These are phyloP conservation scores for Lepidostoma basale DNA, from an alignment of 1,140 invertebrate species.

Conservation along the genomic window DNA sequence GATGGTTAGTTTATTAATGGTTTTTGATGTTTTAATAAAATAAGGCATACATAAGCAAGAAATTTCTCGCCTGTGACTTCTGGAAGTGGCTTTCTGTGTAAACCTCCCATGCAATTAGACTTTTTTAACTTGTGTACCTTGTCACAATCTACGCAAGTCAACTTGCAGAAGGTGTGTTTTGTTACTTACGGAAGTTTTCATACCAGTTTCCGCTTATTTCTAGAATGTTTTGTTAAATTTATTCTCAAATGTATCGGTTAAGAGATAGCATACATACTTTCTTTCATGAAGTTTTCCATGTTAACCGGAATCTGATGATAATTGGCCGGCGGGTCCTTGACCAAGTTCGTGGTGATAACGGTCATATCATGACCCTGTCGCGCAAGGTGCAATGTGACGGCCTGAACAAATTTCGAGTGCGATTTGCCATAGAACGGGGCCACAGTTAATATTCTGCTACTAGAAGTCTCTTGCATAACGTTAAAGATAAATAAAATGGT, in stretches of 20 bases:
- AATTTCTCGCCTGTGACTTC: too few relatives aligned
- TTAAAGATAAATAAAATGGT: not conserved
- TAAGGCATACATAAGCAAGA: too few relatives aligned
- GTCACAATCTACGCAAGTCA: too few relatives aligned
- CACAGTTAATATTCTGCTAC: conserved; percentile 32
- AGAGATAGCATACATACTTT: conserved; percentile 8
- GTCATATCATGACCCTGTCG: conserved; percentile 47
- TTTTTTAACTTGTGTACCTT: too few relatives aligned
- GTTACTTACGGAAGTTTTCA: too few relatives aligned
- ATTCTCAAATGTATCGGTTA: not conserved
- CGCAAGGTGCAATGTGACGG: conserved; percentile 36
- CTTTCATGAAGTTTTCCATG: not conserved
- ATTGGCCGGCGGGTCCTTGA: conserved; percentile 38
- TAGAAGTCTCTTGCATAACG: not conserved
- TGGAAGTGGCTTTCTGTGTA: too few relatives aligned
- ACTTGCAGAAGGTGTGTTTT: too few relatives aligned
- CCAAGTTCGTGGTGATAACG: conserved; percentile 39
- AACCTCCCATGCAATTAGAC: too few relatives aligned
- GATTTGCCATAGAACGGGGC: conserved; percentile 45
- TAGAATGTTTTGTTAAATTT: not conserved
- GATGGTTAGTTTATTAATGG: too few relatives aligned
- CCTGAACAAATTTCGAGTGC: conserved; percentile 42
- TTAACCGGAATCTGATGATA: conserved; percentile 31
- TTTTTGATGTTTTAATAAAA: too few relatives aligned
- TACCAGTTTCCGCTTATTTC: not conserved